Conservation (phyloP, 35 echinoderm and acorn worm genomes). For the Lytechinus pictus region DNA sequence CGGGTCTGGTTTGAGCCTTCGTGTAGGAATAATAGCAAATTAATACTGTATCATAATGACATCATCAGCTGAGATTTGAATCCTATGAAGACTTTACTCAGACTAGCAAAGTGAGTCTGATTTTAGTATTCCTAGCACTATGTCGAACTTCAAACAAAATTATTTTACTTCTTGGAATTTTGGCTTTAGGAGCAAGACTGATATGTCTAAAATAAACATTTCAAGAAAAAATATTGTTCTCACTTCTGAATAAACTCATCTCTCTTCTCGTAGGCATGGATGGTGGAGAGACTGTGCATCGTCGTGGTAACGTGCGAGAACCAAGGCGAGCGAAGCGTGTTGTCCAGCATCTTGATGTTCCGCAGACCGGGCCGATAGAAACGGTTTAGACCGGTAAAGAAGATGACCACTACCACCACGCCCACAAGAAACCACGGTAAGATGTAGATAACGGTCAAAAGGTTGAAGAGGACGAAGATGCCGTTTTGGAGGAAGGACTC, state of each 20-base stretch:
- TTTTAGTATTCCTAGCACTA: too few species aligned
- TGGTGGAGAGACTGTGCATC: constrained; percentile 63
- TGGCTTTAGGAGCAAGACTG: too few species aligned
- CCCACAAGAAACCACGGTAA: constrained; percentile 83
- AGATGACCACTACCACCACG: constrained; percentile 38
- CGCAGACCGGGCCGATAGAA: constrained; percentile 73
- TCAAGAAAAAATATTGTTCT: background rate
- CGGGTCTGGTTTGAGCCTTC: too few species aligned
- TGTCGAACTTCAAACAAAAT: too few species aligned
- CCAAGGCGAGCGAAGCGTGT: constrained; percentile 75
- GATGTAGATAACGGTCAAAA: constrained; percentile 65
- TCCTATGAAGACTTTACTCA: too few species aligned
- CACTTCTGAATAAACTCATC: constrained; percentile 75
- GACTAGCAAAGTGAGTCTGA: too few species aligned
- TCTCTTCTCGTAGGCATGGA: constrained; percentile 73
- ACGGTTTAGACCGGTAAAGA: constrained; percentile 54
- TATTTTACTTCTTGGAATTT: too few species aligned
- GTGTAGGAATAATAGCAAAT: too few species aligned
- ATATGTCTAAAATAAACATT: too few species aligned
- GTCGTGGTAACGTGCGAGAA: constrained; percentile 76
- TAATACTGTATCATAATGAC: too few species aligned
- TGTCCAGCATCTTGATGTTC: constrained; percentile 74
- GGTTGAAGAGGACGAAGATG: constrained; percentile 62
- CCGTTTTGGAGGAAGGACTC: constrained; percentile 67
- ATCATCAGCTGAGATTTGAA: too few species aligned